Percentiles rank a stretch among this genome's conserved stretches.
phyloP scores from a whole-genome alignment of 1,140 invertebrate genomes.

The Nymphalis io region DNA sequence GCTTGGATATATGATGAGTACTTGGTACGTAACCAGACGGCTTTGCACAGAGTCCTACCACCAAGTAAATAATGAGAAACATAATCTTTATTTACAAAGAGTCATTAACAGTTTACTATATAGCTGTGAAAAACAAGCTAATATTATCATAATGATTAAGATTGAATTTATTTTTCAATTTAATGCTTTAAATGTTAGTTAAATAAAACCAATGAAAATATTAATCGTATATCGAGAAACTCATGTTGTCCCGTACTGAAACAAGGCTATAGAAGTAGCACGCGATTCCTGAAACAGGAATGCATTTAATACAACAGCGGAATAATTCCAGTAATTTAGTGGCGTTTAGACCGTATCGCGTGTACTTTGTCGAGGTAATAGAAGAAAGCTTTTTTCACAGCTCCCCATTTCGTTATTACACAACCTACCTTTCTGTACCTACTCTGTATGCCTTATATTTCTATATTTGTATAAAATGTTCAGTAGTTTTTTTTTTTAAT shows the following conservation, averaged over 20 bases:
- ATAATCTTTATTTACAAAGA: too few relatives aligned
- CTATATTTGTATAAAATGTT: background rate
- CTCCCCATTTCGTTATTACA: constrained; percentile 31
- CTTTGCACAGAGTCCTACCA: too few relatives aligned
- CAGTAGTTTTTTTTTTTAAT: background rate
- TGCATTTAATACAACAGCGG: constrained; percentile 73
- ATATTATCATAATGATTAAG: too few relatives aligned
- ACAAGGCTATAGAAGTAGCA: constrained; percentile 47
- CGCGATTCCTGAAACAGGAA: constrained; percentile 69
- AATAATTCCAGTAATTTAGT: constrained; percentile 70
- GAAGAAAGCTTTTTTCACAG: constrained; percentile 53
- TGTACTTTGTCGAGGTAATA: constrained; percentile 57
- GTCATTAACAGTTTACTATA: too few relatives aligned
- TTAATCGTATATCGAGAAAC: constrained; percentile 23
- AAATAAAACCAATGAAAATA: background rate
- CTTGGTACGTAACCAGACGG: too few relatives aligned
- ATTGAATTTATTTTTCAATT: too few relatives aligned
- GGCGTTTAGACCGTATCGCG: constrained; percentile 61
- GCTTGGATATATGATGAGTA: too few relatives aligned
- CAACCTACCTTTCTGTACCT: background rate
- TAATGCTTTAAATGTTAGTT: background rate
- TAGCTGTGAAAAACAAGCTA: too few relatives aligned
- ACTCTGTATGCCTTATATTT: background rate
- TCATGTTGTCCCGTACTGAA: constrained; percentile 38
- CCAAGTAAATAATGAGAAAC: too few relatives aligned